Evolutionary conservation across 92 coral and sea anemone species (phyloP).

Genomic region (Desmophyllum pertusum): DNA sequence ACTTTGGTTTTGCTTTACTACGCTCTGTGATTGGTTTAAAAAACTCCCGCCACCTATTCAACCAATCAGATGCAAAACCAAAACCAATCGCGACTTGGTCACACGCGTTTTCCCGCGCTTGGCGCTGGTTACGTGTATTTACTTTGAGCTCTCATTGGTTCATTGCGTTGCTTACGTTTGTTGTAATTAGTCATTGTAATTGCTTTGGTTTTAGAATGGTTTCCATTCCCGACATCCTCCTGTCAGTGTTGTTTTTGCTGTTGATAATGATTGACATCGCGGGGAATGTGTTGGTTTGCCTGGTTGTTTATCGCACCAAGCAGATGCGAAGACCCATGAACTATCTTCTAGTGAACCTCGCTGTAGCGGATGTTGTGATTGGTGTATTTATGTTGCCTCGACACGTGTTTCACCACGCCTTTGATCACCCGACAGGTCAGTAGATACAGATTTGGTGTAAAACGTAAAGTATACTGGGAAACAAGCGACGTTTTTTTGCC

Average conservation of each 20-base stretch:
- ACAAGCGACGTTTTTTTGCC: neutral
- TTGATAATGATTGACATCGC: slow-evolving; percentile 38
- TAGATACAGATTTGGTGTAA: neutral
- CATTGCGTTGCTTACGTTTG: no score
- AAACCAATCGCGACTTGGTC: no score
- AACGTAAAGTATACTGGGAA: no score
- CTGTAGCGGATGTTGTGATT: slow-evolving; percentile 46
- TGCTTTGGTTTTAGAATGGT: slow-evolving; percentile 31
- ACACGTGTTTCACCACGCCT: slow-evolving; percentile 49
- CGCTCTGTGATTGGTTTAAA: no score
- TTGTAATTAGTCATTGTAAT: no score
- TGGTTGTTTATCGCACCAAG: slow-evolving; percentile 42
- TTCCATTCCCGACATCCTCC: slow-evolving; percentile 29
- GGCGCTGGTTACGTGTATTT: no score
- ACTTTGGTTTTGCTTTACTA: no score
- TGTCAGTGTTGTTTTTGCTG: slow-evolving; percentile 33
- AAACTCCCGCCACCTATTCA: no score
- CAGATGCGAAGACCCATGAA: slow-evolving; percentile 66
- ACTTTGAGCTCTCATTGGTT: no score
- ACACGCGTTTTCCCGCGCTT: no score
- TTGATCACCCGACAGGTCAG: slow-evolving; percentile 52
- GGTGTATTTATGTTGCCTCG: slow-evolving; percentile 54
- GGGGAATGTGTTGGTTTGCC: slow-evolving; percentile 47
- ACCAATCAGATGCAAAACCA: no score
- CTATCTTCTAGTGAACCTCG: slow-evolving; percentile 48